These are phyloP conservation scores for Siniperca knerii DNA, from an alignment of 2,113 vertebrate species.

Conservation along the genomic window DNA sequence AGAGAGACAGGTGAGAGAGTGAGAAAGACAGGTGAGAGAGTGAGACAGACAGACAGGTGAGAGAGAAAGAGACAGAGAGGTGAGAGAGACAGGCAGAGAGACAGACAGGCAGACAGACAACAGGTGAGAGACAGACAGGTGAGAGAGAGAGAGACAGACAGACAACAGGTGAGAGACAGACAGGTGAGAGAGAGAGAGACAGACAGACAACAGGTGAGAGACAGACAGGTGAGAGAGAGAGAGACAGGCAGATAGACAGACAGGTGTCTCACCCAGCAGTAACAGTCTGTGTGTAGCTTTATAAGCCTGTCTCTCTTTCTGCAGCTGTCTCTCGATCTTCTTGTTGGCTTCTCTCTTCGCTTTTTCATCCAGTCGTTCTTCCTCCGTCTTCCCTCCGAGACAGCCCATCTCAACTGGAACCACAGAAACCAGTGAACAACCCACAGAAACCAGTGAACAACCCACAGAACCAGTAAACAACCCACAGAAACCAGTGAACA, in stretches of 20 bases:
- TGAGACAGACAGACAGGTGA: slow-evolving; percentile 8
- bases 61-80: neutral
- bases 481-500: too few species aligned
- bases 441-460: neutral
- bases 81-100: neutral
- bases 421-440: neutral
- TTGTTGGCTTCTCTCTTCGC: slow-evolving; percentile 77
- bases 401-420: slow-evolving; percentile 75
- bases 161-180: too few species aligned
- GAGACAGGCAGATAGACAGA: too few species aligned
- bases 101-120: neutral
- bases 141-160: too few species aligned
- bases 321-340: slow-evolving; percentile 79
- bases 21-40: neutral
- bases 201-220: too few species aligned
- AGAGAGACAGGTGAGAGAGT: neutral
- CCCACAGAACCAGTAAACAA: neutral
- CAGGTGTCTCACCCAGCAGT: slow-evolving; percentile 86
- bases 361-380: slow-evolving; percentile 79
- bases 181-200: too few species aligned
- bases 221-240: too few species aligned
- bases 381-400: slow-evolving; percentile 78
- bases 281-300: slow-evolving; percentile 92
- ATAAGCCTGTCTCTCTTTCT: slow-evolving; percentile 87
- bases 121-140: neutral